Conservation (phyloP, 2,888 invertebrate species). For the Clepsis dumicolana region DNA sequence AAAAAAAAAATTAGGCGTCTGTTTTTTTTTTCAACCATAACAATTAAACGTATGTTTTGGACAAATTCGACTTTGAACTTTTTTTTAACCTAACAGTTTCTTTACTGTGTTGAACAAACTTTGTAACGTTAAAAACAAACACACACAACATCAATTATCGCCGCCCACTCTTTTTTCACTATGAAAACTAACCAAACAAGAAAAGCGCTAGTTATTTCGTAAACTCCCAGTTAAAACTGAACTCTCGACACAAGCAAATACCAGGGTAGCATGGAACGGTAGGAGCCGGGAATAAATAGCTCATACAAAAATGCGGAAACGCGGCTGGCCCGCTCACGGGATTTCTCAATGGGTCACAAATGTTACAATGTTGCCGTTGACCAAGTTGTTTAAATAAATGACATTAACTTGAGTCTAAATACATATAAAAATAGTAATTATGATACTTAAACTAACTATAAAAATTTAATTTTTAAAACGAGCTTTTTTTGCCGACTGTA, state of each 20-base stretch:
- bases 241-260: neutral
- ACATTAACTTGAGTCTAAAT: no score
- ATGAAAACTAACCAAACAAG: neutral
- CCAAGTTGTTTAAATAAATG: neutral
- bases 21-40: no score
- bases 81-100: no score
- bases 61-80: no score
- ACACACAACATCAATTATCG: neutral
- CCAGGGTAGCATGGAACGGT: conserved; percentile 8
- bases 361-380: neutral
- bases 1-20: no score
- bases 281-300: conserved; percentile 11
- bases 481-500: no score
- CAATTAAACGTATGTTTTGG: neutral
- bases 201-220: neutral
- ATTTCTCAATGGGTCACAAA: neutral
- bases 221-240: neutral
- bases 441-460: no score
- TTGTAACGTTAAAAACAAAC: neutral
- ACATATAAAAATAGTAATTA: no score
- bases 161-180: neutral
- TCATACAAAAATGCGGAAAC: conserved; percentile 16
- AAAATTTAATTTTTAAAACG: no score
- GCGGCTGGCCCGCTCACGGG: neutral
- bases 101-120: no score